Conservation (phyloP, 2,888 invertebrate genomes). For the Heliconius sara region DNA sequence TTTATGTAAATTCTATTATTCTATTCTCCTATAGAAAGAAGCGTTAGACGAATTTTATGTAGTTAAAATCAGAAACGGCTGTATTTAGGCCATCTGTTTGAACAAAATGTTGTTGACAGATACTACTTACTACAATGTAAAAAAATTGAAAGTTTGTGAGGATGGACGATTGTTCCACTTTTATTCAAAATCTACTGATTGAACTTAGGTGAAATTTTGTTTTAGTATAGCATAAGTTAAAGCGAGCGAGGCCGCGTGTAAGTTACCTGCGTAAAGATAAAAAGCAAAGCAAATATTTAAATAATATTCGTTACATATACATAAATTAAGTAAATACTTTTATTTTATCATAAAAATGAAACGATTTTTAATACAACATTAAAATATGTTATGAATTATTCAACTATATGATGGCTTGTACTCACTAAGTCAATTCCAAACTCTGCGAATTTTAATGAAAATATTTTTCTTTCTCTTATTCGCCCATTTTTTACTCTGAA, state of each 20-base stretch:
- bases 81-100: too few relatives aligned
- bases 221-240: too few relatives aligned
- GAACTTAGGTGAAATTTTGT: too few relatives aligned
- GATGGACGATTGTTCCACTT: too few relatives aligned
- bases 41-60: not conserved
- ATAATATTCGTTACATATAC: not conserved
- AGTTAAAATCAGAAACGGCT: not conserved
- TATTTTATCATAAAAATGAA: conserved; percentile 4
- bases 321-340: conserved; percentile 21
- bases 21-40: too few relatives aligned
- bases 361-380: conserved; percentile 43
- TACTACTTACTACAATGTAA: too few relatives aligned
- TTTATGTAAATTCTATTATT: too few relatives aligned
- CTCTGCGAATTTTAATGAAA: conserved; percentile 57
- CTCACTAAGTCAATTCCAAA: conserved; percentile 51
- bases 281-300: not conserved
- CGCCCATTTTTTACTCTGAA: conserved; percentile 60
- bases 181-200: too few relatives aligned
- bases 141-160: too few relatives aligned
- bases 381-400: conserved; percentile 51
- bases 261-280: too few relatives aligned
- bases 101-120: not conserved
- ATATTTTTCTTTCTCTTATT: conserved; percentile 59
- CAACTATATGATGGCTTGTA: conserved; percentile 48
- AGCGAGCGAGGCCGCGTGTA: too few relatives aligned